Conservation (phyloP, 2,797 vertebrate genomes). For the Phylloscopus collybita region DNA sequence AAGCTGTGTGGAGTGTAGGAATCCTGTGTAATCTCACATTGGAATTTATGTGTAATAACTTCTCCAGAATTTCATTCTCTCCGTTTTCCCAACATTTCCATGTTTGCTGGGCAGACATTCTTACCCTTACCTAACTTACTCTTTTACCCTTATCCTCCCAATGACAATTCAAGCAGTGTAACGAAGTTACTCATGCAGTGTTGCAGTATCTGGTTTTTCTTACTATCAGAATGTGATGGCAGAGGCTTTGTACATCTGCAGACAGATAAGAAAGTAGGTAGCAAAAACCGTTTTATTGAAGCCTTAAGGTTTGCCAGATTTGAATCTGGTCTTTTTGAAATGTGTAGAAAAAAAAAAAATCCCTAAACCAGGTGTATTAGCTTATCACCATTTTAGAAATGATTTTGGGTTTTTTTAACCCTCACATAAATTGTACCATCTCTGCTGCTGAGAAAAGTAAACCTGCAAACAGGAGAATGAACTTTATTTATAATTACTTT, state of each 20-base stretch:
- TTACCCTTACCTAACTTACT: not conserved
- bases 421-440: not conserved
- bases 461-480: not conserved
- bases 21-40: not conserved
- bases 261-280: not conserved
- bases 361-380: not conserved
- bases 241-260: not conserved
- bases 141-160: not conserved
- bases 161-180: rapidly evolving
- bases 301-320: not conserved
- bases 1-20: not conserved
- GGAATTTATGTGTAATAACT: not conserved
- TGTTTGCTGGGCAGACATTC: not conserved
- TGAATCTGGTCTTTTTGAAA: not conserved
- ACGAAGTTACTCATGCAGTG: not conserved
- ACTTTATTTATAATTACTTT: not conserved
- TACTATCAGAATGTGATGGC: not conserved
- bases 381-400: not conserved
- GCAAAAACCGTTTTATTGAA: not conserved
- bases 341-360: not conserved
- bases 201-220: not conserved
- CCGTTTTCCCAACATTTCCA: not conserved
- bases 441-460: not conserved
- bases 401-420: not conserved
- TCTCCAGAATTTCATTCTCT: not conserved